Evolutionary conservation across 2,113 vertebrate genomes (phyloP).

Genomic region (Macrotus californicus): DNA sequence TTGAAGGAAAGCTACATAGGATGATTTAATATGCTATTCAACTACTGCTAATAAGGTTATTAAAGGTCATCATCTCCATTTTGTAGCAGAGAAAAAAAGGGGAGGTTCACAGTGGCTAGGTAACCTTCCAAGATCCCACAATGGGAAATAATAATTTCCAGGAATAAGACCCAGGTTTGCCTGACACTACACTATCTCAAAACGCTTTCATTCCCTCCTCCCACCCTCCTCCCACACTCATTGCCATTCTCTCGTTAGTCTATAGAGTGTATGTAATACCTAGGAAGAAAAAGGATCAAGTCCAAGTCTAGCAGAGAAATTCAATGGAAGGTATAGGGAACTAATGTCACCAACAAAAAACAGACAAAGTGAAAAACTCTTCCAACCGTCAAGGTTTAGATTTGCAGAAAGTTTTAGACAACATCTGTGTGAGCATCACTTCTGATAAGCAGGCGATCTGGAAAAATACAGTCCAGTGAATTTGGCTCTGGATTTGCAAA

Average conservation of each 20-base stretch:
- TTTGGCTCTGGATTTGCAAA: background rate
- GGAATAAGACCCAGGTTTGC: background rate
- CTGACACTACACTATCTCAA: background rate
- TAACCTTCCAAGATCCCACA: background rate
- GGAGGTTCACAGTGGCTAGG: background rate
- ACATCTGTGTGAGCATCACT: background rate
- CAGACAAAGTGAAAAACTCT: background rate
- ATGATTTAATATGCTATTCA: background rate
- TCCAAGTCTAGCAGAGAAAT: background rate
- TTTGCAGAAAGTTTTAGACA: background rate
- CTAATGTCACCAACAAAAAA: background rate
- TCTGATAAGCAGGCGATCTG: background rate
- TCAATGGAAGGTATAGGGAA: background rate
- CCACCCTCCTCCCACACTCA: accelerated
- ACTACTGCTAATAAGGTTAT: background rate
- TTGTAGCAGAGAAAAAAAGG: background rate
- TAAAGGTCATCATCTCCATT: background rate
- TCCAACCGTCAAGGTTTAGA: background rate
- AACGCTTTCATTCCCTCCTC: background rate
- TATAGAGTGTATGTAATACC: background rate
- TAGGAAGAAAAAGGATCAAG: background rate
- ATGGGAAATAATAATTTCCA: background rate
- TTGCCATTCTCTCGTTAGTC: background rate
- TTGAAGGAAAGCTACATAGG: background rate
- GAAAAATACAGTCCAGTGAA: background rate